Base-by-base conservation (phyloP, 1,140 invertebrate genomes). In the Drosophila paulistorum region DNA sequence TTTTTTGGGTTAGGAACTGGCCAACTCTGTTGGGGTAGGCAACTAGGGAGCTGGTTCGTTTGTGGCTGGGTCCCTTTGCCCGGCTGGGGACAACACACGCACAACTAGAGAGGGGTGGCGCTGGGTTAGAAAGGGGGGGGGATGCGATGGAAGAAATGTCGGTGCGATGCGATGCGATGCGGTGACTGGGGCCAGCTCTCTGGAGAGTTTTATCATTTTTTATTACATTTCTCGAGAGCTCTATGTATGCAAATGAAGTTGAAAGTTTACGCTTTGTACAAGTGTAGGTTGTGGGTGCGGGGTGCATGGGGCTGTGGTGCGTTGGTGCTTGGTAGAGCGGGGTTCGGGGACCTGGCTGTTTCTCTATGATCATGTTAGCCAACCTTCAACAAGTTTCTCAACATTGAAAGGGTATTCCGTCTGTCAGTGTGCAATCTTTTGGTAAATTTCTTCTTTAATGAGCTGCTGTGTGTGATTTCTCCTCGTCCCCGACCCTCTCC, bases 241-340 rank as follows among this genome's bases (percentile, higher is more conserved):
- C 84, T 89, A 89, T 89, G 84, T 89, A 89, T 89, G 84, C 84
- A 89, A 89, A 89, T 89, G 84, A 89, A 89, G 85, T 81, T 74
- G 84, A 89, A 89, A 89, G 84, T 89, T 89, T 89, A 51, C 77
- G 68, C 84, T 89, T 89, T 89, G 84, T 89, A 78, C 83, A 81
- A 75, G 72, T 68, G 78, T 64, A 35, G 51, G 48, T 65, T 72
- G 67, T 80, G 79, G 77, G 68, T 9, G 30, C 30, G 37, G 35
- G 14, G 20, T 0, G 39, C 17, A 48, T 42, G 51, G n/a, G n/a
- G 5, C 10, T 41, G 74, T 48, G 69, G 60, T 42, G 20, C 66
- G 41, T 35, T 17, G 17, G 17, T 17, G 17, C 17, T 0, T 17
- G 48, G 45, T 30, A 58, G 23, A 20, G 23, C 17, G 20, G 17